A percentile compares a stretch with the other conserved stretches of the same genome.
phyloP scores from a whole-genome alignment of 1,140 invertebrate species.

The Kradibia gibbosae region DNA sequence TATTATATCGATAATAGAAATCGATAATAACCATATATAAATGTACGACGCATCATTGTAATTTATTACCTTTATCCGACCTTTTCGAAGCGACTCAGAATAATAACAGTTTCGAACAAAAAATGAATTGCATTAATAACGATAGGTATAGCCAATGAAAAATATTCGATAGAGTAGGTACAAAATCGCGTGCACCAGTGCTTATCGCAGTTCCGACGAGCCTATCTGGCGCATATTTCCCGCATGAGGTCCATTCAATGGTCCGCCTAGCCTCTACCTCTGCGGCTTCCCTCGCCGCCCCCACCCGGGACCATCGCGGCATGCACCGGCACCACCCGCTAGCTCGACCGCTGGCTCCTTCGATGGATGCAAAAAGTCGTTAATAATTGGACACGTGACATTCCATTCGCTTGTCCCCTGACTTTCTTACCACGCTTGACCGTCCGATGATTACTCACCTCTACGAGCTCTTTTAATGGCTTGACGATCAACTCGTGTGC shows the following conservation, averaged over 20 bases:
- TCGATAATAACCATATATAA: too few species aligned
- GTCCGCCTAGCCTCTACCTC: neutral
- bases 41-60: too few species aligned
- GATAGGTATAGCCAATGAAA: neutral
- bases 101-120: neutral
- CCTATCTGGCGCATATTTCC: neutral
- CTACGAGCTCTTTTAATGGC: neutral
- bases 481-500: neutral
- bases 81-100: neutral
- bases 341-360: too few species aligned
- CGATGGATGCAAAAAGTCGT: slow-evolving; percentile 31
- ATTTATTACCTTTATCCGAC: too few species aligned
- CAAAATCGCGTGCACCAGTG: neutral
- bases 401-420: slow-evolving; percentile 30
- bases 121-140: neutral
- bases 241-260: neutral
- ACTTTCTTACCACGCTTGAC: neutral
- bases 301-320: too few species aligned
- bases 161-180: neutral
- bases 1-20: too few species aligned
- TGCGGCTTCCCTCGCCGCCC: neutral
- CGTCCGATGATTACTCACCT: slow-evolving; percentile 25
- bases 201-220: slow-evolving; percentile 1
- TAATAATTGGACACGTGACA: slow-evolving; percentile 46
- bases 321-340: too few species aligned